phyloP scores from a whole-genome alignment of 92 coral and sea anemone species.

The Scolanthus callimorphus region DNA sequence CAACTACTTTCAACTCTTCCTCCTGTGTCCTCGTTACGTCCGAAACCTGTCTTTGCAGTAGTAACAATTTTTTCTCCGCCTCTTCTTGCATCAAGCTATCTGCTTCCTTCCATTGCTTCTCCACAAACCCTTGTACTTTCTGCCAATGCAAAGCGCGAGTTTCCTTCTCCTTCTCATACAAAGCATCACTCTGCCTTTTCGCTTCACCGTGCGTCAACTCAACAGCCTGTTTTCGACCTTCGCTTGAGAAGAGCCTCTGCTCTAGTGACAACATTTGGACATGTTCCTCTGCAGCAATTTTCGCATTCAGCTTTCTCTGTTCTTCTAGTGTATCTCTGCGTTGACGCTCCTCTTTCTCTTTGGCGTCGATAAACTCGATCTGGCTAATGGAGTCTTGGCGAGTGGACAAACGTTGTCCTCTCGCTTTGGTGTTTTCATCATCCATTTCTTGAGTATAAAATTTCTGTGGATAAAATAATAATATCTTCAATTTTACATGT shows the following conservation, averaged over 20 bases:
- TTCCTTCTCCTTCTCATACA: neutral
- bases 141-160: neutral
- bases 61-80: neutral
- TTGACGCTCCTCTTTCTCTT: neutral
- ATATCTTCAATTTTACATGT: no score
- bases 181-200: neutral
- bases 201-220: neutral
- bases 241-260: neutral
- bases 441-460: no score
- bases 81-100: neutral
- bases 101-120: neutral
- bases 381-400: neutral
- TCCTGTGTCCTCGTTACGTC: neutral
- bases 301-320: neutral
- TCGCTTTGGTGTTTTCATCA: no score
- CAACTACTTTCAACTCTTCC: neutral
- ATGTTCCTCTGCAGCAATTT: neutral
- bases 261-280: neutral
- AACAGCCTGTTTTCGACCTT: neutral
- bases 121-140: neutral
- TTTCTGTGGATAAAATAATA: no score
- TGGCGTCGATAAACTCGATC: neutral
- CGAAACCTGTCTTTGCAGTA: neutral
- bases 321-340: neutral
- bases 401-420: neutral